phyloP scores from a whole-genome alignment of 1,140 invertebrate species.

The Calliopsis andreniformis region DNA sequence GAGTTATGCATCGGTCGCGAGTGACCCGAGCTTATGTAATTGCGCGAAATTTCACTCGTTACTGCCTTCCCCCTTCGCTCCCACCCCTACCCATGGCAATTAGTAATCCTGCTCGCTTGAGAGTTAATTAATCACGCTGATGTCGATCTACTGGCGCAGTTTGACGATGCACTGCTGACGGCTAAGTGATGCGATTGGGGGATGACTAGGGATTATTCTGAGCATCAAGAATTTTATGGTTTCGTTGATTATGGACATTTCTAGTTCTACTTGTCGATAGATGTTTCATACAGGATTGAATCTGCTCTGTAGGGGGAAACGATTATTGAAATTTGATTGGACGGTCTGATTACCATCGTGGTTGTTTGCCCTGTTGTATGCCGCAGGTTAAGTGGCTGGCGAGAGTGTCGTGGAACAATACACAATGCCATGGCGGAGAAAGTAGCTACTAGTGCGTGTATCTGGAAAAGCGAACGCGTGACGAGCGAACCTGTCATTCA shows the following conservation, averaged over 20 bases:
- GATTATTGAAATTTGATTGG: not conserved
- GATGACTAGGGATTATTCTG: too few relatives aligned
- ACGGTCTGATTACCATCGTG: not conserved
- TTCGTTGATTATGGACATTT: too few relatives aligned
- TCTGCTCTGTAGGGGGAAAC: too few relatives aligned
- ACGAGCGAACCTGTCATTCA: conserved; percentile 26
- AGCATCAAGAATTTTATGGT: too few relatives aligned
- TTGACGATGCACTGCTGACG: too few relatives aligned
- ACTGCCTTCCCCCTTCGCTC: not conserved
- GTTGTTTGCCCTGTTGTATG: not conserved
- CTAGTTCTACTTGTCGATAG: too few relatives aligned
- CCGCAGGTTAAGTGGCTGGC: conserved; percentile 18
- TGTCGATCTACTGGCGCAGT: not conserved
- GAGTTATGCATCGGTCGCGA: conserved; percentile 54
- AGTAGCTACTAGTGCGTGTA: conserved; percentile 60
- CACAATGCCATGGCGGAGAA: conserved; percentile 63
- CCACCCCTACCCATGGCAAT: conserved; percentile 2
- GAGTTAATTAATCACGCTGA: conserved; percentile 14
- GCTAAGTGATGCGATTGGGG: too few relatives aligned
- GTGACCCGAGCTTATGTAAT: conserved; percentile 54
- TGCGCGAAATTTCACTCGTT: conserved; percentile 58
- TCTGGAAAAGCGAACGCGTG: conserved; percentile 60
- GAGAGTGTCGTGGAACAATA: conserved; percentile 67
- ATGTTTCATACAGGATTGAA: too few relatives aligned
- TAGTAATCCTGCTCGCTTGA: not conserved